Conservation (phyloP, 2,797 vertebrate genomes). For the Sciurus carolinensis region DNA sequence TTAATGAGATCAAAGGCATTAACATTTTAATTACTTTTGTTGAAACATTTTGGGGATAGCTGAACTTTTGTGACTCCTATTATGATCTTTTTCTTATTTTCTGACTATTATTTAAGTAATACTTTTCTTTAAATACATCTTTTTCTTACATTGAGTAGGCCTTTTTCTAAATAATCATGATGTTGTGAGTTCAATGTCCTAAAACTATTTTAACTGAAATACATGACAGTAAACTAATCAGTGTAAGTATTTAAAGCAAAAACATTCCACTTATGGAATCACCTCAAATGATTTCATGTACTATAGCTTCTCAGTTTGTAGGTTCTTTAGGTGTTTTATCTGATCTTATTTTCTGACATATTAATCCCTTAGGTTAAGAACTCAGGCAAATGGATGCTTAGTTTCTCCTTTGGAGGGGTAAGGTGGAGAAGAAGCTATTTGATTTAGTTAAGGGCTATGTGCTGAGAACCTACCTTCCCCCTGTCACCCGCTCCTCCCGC, state of each 20-base stretch:
- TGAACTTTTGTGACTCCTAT: not conserved
- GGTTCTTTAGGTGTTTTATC: not conserved
- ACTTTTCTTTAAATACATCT: not conserved
- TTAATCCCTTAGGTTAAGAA: not conserved
- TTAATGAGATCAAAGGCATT: not conserved
- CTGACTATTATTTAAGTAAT: not conserved
- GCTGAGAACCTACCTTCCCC: not conserved
- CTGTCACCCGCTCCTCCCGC: not conserved
- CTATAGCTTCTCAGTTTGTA: not conserved
- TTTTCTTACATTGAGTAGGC: not conserved
- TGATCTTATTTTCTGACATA: not conserved
- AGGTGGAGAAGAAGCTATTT: not conserved
- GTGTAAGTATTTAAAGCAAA: conserved; percentile 1
- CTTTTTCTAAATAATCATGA: not conserved
- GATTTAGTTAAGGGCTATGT: not conserved
- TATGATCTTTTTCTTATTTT: not conserved
- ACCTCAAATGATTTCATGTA: not conserved
- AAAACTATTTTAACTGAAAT: not conserved
- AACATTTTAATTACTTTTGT: not conserved
- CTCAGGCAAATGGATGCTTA: not conserved
- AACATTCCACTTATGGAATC: not conserved
- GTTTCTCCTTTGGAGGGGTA: not conserved
- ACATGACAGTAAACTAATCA: not conserved
- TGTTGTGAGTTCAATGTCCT: not conserved
- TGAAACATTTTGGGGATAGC: not conserved